These are phyloP conservation scores for Coptotermes formosanus DNA, from an alignment of 1,140 invertebrate species.

Conservation along the genomic window DNA sequence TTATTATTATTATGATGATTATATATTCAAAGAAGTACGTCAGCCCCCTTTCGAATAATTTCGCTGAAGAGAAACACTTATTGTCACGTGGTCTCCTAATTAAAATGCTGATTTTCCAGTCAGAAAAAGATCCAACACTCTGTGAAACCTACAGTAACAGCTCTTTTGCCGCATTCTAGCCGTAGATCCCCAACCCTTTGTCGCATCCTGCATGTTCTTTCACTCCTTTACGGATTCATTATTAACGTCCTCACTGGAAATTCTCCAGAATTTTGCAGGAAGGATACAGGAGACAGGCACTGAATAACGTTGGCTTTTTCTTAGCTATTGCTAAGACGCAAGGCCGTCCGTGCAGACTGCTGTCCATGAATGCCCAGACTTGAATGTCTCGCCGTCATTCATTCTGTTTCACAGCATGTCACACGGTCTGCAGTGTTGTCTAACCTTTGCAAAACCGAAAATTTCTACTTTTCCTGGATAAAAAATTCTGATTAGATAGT, in stretches of 20 bases:
- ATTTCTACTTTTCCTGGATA: no score
- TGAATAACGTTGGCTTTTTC: conserved; percentile 1
- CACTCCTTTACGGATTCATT: not conserved
- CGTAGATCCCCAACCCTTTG: not conserved
- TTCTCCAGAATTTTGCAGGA: not conserved
- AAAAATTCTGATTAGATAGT: no score
- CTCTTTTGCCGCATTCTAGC: not conserved
- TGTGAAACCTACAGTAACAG: not conserved
- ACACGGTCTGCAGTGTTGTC: not conserved
- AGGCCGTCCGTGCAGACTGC: not conserved
- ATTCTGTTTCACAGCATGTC: not conserved
- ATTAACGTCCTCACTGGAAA: not conserved
- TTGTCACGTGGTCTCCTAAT: no score
- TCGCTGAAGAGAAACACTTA: not conserved
- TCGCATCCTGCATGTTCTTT: not conserved
- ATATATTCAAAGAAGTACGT: not conserved
- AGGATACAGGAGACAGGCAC: not conserved
- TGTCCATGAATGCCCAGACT: not conserved
- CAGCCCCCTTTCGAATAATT: not conserved
- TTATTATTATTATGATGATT: not conserved
- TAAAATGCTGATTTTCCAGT: no score
- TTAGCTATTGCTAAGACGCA: not conserved
- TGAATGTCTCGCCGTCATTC: not conserved
- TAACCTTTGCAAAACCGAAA: not conserved
- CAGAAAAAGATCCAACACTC: not conserved